Evolutionary conservation across 2,888 invertebrate species (phyloP).

Genomic region (Drosophila vallismaia): DNA sequence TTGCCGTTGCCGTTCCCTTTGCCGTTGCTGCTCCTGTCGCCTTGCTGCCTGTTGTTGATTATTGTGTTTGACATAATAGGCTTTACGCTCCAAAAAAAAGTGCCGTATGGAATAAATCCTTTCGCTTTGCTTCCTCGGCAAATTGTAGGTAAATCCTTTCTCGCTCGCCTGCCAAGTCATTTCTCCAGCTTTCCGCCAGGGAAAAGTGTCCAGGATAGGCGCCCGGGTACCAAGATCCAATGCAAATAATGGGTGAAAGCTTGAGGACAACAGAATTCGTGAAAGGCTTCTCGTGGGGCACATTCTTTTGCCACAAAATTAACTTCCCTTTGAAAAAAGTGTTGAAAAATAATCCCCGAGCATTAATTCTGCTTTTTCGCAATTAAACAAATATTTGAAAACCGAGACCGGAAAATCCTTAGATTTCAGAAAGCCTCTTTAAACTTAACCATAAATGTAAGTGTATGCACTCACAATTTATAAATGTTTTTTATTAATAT

Average conservation of each 20-base stretch:
- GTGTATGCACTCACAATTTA: not conserved
- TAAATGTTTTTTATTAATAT: conserved; percentile 10
- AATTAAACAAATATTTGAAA: conserved; percentile 35
- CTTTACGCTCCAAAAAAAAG: conserved; percentile 73
- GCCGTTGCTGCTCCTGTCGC: conserved; percentile 39
- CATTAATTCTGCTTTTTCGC: conserved; percentile 4
- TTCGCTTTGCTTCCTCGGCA: conserved; percentile 69
- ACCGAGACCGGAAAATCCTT: not conserved
- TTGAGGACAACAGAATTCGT: conserved; percentile 20
- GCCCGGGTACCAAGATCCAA: conserved; percentile 42
- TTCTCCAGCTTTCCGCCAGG: conserved; percentile 18
- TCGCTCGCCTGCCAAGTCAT: conserved; percentile 59
- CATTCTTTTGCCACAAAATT: not conserved
- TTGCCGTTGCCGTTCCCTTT: conserved; percentile 50
- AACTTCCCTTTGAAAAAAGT: not conserved
- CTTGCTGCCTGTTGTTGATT: conserved; percentile 66
- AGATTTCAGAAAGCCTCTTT: conserved; percentile 5
- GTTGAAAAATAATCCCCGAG: not conserved
- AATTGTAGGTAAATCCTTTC: conserved; percentile 73
- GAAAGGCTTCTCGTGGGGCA: conserved; percentile 12
- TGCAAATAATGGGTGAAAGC: conserved; percentile 71
- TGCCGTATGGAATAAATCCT: conserved; percentile 57
- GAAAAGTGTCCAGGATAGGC: conserved; percentile 29
- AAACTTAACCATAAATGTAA: not conserved
- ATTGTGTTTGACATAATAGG: conserved; percentile 80